Conservation (phyloP, 1,140 invertebrate species). For the Psilanteris sp. region DNA sequence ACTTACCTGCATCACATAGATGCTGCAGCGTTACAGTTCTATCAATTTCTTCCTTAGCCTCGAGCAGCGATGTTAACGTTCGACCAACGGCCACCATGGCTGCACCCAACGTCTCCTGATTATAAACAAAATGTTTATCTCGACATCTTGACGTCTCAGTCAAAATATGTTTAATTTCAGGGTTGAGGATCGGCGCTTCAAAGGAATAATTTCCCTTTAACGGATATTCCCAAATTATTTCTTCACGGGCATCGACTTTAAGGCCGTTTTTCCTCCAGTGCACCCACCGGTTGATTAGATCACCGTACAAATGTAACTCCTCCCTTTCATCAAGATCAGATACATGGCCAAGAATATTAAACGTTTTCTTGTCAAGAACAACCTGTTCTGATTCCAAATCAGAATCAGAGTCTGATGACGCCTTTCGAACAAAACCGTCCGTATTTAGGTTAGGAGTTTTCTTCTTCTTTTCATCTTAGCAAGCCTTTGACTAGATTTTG, state of each 20-base stretch:
- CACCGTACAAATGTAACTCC: constrained; percentile 6
- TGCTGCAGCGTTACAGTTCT: too few species aligned
- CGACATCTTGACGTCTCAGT: constrained; percentile 5
- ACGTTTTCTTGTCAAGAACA: constrained; percentile 8
- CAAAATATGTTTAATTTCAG: constrained; percentile 11
- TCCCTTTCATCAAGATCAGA: constrained; percentile 21
- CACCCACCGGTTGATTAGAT: constrained; percentile 8
- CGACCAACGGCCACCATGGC: too few species aligned
- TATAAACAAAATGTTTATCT: too few species aligned
- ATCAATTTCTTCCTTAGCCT: too few species aligned
- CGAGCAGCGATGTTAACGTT: too few species aligned
- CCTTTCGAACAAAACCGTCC: too few species aligned
- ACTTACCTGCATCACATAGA: constrained; percentile 30
- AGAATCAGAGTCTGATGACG: constrained; percentile 1
- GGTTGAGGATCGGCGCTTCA: constrained; percentile 6
- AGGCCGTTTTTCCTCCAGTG: constrained; percentile 18
- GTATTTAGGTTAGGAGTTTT: too few species aligned
- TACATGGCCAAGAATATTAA: constrained; percentile 11
- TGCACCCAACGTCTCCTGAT: too few species aligned
- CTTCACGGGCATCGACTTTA: constrained; percentile 6
- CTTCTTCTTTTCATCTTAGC: not conserved
- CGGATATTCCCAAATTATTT: constrained; percentile 13
- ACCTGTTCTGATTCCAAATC: constrained; percentile 1
- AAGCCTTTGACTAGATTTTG: too few species aligned
- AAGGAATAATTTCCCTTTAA: constrained; percentile 10